Percentiles rank a stretch among this genome's conserved stretches.
These are phyloP conservation scores for Petrophora chlorosata DNA, from an alignment of 2,888 invertebrate genomes.

Conservation along the genomic window DNA sequence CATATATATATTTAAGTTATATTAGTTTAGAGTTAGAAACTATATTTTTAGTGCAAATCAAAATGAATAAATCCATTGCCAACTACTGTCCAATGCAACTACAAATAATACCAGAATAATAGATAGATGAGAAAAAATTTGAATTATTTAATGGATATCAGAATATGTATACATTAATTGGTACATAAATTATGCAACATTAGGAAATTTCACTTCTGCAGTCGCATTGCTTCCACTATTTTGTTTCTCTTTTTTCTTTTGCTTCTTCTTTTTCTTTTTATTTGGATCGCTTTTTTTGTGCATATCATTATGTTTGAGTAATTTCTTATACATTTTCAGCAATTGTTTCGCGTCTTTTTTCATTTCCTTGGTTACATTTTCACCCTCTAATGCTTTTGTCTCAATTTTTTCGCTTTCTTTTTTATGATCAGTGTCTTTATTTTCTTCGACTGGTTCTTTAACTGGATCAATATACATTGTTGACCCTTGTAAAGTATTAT, in stretches of 20 bases:
- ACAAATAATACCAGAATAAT: no score
- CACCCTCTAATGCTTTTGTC: constrained; percentile 4
- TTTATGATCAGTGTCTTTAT: constrained; percentile 23
- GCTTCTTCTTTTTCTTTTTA: constrained; percentile 65
- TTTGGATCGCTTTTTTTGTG: constrained; percentile 54
- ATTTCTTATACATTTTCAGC: constrained; percentile 75
- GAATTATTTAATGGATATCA: no score
- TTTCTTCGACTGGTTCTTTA: constrained; percentile 38
- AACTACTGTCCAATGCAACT: no score
- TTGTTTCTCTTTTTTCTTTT: constrained; percentile 39
- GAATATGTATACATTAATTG: no score
- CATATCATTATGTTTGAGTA: constrained; percentile 72
- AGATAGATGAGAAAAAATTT: no score
- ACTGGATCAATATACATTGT: constrained; percentile 68
- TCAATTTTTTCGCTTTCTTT: not conserved
- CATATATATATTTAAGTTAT: no score
- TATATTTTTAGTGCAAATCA: no score
- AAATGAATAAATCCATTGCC: no score
- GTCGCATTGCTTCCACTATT: no score
- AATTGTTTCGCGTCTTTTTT: constrained; percentile 75
- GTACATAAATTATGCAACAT: no score
- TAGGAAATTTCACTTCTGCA: no score
- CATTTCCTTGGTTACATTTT: constrained; percentile 51
- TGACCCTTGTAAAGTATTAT: constrained; percentile 70
- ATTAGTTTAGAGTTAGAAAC: no score